A percentile compares a stretch with the other conserved stretches of the same genome.
Evolutionary conservation across 2,888 invertebrate species (phyloP).

Genomic region (Quadriops clusia): DNA sequence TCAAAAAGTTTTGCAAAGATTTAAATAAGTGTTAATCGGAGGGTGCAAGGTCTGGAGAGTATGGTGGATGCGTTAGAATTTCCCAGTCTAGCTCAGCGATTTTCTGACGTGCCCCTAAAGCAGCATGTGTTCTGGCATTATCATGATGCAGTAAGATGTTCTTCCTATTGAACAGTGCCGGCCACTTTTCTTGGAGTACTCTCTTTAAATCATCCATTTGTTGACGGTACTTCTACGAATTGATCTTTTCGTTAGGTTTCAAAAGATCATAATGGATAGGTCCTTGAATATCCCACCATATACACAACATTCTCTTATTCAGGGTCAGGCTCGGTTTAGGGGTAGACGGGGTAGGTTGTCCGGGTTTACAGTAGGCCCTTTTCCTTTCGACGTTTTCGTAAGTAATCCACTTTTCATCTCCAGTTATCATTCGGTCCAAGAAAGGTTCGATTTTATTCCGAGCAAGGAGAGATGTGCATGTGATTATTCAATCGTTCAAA

Average conservation of each 20-base stretch:
- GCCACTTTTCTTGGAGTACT: constrained; percentile 12
- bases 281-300: constrained; percentile 14
- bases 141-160: no score
- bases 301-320: constrained; percentile 14
- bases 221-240: no score
- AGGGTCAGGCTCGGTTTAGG: constrained; percentile 9
- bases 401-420: constrained; percentile 11
- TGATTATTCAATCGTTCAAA: no score
- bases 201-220: constrained; percentile 10
- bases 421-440: constrained; percentile 12
- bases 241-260: constrained; percentile 12
- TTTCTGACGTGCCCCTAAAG: constrained; percentile 8
- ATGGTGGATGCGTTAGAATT: constrained; percentile 6
- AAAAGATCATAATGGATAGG: constrained; percentile 14
- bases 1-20: no score
- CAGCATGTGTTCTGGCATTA: no score
- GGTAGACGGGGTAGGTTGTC: constrained; percentile 11
- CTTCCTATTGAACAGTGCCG: no score
- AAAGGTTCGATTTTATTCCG: constrained; percentile 7
- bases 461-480: constrained; percentile 3
- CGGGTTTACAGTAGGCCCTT: constrained; percentile 12
- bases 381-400: constrained; percentile 11
- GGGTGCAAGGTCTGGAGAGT: neutral
- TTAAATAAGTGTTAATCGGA: no score
- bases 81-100: constrained; percentile 9